These are phyloP conservation scores for Thalassaphorura encarpata DNA, from an alignment of 1,140 invertebrate species.

Conservation along the genomic window DNA sequence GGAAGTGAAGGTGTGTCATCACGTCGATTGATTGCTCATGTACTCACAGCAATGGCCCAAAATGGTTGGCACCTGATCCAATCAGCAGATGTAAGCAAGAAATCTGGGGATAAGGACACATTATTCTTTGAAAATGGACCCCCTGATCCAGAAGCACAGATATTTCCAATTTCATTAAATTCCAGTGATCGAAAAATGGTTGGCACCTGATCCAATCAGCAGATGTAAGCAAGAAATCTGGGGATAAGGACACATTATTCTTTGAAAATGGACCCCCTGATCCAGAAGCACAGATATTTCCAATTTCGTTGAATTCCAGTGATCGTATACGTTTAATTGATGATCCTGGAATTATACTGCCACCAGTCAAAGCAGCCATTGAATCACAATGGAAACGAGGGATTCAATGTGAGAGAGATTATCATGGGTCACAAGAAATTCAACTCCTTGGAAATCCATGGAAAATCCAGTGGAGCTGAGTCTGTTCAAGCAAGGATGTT, in stretches of 20 bases:
- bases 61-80: conserved; percentile 12
- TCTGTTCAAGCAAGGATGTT: conserved; percentile 2
- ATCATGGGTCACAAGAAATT: conserved; percentile 9
- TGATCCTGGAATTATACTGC: conserved; percentile 3
- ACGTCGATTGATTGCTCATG: neutral
- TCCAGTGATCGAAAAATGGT: too few species aligned
- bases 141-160: conserved; percentile 6
- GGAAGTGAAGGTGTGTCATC: neutral
- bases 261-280: conserved; percentile 16
- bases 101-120: conserved; percentile 9
- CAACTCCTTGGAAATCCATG: conserved; percentile 16
- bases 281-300: conserved; percentile 19
- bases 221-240: conserved; percentile 14
- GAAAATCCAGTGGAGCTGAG: conserved; percentile 1
- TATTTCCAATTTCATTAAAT: conserved; percentile 14
- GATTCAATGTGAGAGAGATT: conserved; percentile 18
- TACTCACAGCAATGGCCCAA: conserved; percentile 7
- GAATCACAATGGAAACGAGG: conserved; percentile 4
- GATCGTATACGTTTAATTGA: conserved; percentile 18
- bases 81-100: conserved; percentile 7
- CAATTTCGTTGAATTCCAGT: conserved; percentile 7
- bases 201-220: conserved; percentile 14
- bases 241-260: conserved; percentile 20
- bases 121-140: conserved; percentile 15
- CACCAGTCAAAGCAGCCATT: conserved; percentile 8